Conservation (phyloP, 2,113 vertebrate species). For the Phylloscopus whistleri region DNA sequence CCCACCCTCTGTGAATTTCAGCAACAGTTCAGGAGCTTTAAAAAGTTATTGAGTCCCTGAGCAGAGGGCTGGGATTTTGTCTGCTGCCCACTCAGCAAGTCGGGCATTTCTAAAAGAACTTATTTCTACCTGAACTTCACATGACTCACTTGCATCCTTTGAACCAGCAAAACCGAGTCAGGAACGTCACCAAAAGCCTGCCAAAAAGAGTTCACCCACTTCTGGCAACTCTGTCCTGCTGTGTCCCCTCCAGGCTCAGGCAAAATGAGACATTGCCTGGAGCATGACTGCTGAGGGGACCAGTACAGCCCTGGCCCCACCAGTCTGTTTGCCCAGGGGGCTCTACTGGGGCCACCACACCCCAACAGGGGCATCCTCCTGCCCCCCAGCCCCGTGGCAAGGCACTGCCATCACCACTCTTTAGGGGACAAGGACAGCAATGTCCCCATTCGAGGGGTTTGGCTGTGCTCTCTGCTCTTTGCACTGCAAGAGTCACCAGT, state of each 20-base stretch:
- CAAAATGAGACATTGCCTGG: background rate
- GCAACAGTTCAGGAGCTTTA: background rate
- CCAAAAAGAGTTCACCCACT: background rate
- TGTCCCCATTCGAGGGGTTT: background rate
- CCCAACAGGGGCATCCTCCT: background rate
- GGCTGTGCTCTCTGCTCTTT: accelerated
- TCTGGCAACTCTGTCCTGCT: background rate
- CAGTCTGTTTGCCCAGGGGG: background rate
- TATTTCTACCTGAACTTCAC: background rate
- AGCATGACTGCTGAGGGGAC: background rate
- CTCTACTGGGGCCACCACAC: background rate
- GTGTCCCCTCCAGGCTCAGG: background rate
- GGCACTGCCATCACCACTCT: background rate
- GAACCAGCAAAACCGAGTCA: background rate
- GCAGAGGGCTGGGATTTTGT: background rate
- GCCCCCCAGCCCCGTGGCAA: background rate
- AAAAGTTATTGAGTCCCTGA: background rate
- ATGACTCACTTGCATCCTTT: background rate
- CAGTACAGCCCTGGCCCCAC: background rate
- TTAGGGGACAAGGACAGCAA: background rate
- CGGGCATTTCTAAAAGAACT: background rate
- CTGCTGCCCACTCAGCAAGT: background rate
- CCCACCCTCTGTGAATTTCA: background rate
- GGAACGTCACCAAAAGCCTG: background rate
- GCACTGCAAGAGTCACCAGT: background rate